Conservation (phyloP, 92 coral and sea anemone genomes). For the Palythoa caribaeorum region DNA sequence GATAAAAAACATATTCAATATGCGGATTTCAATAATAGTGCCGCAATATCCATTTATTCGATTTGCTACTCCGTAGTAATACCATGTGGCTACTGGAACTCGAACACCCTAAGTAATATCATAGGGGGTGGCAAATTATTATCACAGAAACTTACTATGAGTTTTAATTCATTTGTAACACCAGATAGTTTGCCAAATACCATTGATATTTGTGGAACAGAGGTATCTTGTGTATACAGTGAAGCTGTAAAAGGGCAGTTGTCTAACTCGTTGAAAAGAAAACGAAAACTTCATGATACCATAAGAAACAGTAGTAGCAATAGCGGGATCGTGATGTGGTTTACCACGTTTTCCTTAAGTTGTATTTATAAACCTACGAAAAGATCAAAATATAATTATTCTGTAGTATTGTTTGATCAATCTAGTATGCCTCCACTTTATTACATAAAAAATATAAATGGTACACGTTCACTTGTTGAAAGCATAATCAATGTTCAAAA, state of each 20-base stretch:
- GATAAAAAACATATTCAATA: neutral
- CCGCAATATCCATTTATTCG: no score
- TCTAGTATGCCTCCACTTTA: neutral
- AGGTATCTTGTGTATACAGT: constrained; percentile 17
- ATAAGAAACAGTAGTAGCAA: constrained; percentile 23
- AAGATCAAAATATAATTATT: constrained; percentile 49
- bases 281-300: constrained; percentile 3
- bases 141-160: constrained; percentile 19
- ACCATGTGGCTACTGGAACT: no score
- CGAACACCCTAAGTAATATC: no score
- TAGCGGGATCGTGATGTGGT: constrained; percentile 26
- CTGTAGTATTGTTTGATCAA: constrained; percentile 43
- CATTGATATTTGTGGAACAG: constrained; percentile 14
- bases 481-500: no score
- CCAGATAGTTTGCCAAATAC: no score
- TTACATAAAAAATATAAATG: no score
- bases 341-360: constrained; percentile 47
- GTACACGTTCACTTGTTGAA: no score
- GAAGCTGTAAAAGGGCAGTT: constrained; percentile 11
- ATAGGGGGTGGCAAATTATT: no score
- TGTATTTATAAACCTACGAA: constrained; percentile 64
- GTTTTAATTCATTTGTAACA: constrained; percentile 19
- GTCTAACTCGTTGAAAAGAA: constrained; percentile 20
- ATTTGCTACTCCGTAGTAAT: no score
- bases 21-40: no score